Percentiles rank a stretch among this genome's conserved stretches.
Conservation (phyloP, 2,797 vertebrate genomes). For the Neosilurus mollespiculum region DNA sequence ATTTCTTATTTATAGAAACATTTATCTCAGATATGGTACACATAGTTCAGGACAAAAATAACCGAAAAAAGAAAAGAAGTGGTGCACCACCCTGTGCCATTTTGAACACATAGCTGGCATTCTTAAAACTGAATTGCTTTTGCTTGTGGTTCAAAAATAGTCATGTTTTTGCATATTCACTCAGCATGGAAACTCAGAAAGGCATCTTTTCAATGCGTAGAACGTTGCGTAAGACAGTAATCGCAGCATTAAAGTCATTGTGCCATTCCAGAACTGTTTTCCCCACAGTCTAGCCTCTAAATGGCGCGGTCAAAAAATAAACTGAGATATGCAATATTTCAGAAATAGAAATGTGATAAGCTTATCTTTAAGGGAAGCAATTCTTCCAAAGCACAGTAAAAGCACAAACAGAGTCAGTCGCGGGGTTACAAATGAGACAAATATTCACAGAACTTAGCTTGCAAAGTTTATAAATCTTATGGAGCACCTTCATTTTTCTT, state of each 20-base stretch:
- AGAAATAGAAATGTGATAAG: constrained; percentile 43
- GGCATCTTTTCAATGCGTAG: constrained; percentile 5
- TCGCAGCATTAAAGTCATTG: constrained; percentile 23
- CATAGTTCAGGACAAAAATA: constrained; percentile 19
- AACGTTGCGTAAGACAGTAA: constrained; percentile 7
- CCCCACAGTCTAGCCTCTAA: background rate
- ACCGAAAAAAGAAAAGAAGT: background rate
- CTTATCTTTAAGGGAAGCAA: constrained; percentile 40
- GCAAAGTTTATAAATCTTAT: background rate
- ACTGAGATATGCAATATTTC: constrained; percentile 46
- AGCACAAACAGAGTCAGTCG: constrained; percentile 2
- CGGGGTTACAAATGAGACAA: background rate
- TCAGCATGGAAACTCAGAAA: constrained; percentile 14
- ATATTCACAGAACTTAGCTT: background rate
- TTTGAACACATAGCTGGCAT: constrained; percentile 21
- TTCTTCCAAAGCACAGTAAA: constrained; percentile 50
- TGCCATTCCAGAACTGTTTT: constrained; percentile 24
- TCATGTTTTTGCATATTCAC: constrained; percentile 1
- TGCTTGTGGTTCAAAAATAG: constrained; percentile 21
- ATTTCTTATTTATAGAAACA: background rate
- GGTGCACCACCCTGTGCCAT: constrained; percentile 33
- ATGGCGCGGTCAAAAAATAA: constrained; percentile 34
- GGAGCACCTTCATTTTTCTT: background rate
- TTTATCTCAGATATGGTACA: background rate
- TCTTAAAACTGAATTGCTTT: constrained; percentile 2